Evolutionary conservation across 2,113 vertebrate species (phyloP).

Genomic region (Saccopteryx leptura): DNA sequence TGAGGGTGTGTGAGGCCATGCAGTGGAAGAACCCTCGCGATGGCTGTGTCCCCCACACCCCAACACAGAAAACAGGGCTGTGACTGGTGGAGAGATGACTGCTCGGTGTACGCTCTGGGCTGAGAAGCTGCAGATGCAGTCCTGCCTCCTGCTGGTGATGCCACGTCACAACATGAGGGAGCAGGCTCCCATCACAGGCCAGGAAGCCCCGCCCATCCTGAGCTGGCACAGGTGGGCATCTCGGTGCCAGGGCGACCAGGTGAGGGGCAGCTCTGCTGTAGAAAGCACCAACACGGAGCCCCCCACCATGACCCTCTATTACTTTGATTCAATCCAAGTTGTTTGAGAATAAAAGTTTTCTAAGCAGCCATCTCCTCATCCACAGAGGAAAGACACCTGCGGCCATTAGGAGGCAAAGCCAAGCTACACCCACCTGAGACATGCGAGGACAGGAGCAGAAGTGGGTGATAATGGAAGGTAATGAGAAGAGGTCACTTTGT

Average conservation of each 20-base stretch:
- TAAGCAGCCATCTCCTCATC: no score
- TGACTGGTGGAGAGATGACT: fast-evolving
- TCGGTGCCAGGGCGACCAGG: fast-evolving
- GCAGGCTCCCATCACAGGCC: neutral
- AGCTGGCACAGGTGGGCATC: fast-evolving
- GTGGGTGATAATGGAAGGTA: fast-evolving
- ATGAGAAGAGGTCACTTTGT: neutral
- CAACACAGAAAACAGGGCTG: neutral
- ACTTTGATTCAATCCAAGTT: fast-evolving
- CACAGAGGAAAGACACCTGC: fast-evolving
- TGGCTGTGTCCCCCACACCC: neutral
- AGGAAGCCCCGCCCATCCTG: neutral
- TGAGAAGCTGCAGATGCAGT: neutral
- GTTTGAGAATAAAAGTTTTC: neutral
- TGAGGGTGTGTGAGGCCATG: fast-evolving
- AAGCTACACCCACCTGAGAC: fast-evolving
- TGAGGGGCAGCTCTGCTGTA: fast-evolving
- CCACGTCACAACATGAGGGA: no score
- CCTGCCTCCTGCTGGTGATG: no score
- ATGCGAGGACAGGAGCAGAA: fast-evolving
- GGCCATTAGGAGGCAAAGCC: no score
- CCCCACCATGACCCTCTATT: no score
- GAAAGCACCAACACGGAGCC: fast-evolving
- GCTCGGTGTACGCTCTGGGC: neutral
- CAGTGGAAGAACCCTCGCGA: no score